Percentiles rank a stretch among this genome's conserved stretches.
These are phyloP conservation scores for Magallana ariakensis DNA, from an alignment of 1,140 invertebrate species.

Conservation along the genomic window DNA sequence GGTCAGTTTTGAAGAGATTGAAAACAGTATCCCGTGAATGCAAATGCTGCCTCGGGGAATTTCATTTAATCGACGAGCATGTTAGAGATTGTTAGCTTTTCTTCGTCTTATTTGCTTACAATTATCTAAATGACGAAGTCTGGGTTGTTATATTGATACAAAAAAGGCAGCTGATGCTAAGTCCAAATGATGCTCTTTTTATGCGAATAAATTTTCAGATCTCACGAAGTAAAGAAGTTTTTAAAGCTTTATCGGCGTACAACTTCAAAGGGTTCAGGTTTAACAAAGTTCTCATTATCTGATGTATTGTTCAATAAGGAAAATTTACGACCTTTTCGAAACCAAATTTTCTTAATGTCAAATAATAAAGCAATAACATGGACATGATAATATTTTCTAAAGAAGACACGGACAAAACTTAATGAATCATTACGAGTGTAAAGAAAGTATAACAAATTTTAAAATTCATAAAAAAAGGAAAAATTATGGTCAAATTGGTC, in stretches of 20 bases:
- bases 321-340: not conserved
- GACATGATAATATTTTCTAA: no score
- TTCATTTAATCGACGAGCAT: conserved; percentile 14
- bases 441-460: no score
- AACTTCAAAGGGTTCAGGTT: not conserved
- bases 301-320: not conserved
- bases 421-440: no score
- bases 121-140: not conserved
- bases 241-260: not conserved
- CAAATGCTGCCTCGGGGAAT: not conserved
- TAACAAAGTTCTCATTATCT: not conserved
- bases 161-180: not conserved
- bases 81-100: conserved; percentile 14
- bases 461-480: no score
- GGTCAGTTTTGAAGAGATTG: conserved; percentile 23
- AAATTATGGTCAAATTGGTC: no score
- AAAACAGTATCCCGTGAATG: not conserved
- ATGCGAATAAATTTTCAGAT: not conserved
- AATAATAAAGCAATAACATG: no score
- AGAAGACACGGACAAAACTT: no score
- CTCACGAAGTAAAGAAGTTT: not conserved
- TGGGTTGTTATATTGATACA: conserved; percentile 2
- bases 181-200: not conserved
- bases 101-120: conserved; percentile 23
- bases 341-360: not conserved